phyloP scores from a whole-genome alignment of 2,888 invertebrate species.

The Hirtodrosophila alboralis region DNA sequence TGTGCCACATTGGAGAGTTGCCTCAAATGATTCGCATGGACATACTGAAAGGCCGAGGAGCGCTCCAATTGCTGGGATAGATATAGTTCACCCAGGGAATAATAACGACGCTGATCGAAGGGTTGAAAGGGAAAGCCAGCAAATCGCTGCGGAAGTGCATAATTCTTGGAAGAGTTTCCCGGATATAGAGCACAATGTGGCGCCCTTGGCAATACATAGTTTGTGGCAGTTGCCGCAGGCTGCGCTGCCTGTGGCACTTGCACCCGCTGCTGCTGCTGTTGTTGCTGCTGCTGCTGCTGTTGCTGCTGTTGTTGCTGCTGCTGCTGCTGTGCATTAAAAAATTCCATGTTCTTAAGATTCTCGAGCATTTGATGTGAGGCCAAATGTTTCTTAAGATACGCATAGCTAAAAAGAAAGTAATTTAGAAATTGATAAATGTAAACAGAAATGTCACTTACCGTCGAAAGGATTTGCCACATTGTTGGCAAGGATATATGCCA shows the following conservation, averaged over 20 bases:
- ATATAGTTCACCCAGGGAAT: slow-evolving; percentile 83
- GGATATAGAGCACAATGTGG: slow-evolving; percentile 52
- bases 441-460: slow-evolving; percentile 82
- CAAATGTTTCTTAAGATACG: slow-evolving; percentile 86
- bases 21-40: slow-evolving; percentile 80
- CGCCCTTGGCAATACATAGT: slow-evolving; percentile 59
- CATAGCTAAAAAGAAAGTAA: slow-evolving; percentile 70
- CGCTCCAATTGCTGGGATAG: slow-evolving; percentile 82
- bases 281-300: too few species aligned
- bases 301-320: slow-evolving; percentile 17
- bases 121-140: slow-evolving; percentile 76
- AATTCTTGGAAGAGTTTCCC: slow-evolving; percentile 46
- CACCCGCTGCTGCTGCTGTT: too few species aligned
- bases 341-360: slow-evolving; percentile 79
- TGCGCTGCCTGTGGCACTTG: slow-evolving; percentile 1
- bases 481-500: slow-evolving; percentile 86
- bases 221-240: slow-evolving; percentile 10
- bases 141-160: slow-evolving; percentile 68
- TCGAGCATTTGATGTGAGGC: slow-evolving; percentile 83
- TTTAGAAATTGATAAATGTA: neutral
- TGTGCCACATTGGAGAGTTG: slow-evolving; percentile 71
- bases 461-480: slow-evolving; percentile 87
- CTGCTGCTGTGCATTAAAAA: slow-evolving; percentile 61
- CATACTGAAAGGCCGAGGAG: slow-evolving; percentile 84
- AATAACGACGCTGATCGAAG: slow-evolving; percentile 82